Evolutionary conservation across 2,797 vertebrate genomes (phyloP).

Genomic region (Esox masquinongy): DNA sequence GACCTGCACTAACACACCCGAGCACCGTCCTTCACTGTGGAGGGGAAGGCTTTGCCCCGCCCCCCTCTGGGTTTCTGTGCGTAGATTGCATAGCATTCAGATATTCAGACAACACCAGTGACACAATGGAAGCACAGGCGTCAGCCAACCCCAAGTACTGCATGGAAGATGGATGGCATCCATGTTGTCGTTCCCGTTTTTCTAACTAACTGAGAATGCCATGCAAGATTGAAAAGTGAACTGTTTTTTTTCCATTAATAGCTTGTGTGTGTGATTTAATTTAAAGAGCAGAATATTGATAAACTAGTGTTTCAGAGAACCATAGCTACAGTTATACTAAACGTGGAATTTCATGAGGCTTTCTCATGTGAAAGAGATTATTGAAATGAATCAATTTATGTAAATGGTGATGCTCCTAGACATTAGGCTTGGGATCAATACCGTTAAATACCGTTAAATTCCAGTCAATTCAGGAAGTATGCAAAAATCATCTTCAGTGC

Average conservation of each 20-base stretch:
- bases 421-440: neutral
- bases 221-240: neutral
- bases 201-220: neutral
- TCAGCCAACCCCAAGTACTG: constrained; percentile 41
- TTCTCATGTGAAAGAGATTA: neutral
- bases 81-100: constrained; percentile 12
- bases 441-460: neutral
- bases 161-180: constrained; percentile 45
- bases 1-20: constrained; percentile 67
- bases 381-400: neutral
- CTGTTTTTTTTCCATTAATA: neutral
- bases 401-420: neutral
- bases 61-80: neutral
- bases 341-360: neutral
- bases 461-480: neutral
- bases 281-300: neutral
- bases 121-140: constrained; percentile 27
- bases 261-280: neutral
- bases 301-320: neutral
- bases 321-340: neutral
- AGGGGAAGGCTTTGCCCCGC: constrained; percentile 17
- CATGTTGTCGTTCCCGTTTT: constrained; percentile 3
- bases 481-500: too few relatives aligned
- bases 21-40: constrained; percentile 33
- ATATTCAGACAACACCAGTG: constrained; percentile 23